Conservation (phyloP, 1,140 invertebrate genomes). For the Phocides pigmalion region DNA sequence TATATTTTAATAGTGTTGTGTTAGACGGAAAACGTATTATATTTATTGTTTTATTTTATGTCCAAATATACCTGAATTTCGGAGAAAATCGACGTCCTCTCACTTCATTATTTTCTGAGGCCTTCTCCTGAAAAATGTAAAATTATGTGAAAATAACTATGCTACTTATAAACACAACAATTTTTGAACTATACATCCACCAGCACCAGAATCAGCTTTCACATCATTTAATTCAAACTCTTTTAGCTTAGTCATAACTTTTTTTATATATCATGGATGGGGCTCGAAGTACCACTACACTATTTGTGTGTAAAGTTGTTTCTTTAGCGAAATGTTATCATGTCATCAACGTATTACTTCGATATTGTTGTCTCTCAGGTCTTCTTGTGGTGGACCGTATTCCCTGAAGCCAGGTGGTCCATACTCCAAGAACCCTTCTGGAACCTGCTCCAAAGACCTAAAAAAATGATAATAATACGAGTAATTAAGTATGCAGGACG, state of each 20-base stretch:
- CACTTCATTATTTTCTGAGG: conserved; percentile 51
- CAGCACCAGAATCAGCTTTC: too few species aligned
- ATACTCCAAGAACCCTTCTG: conserved; percentile 75
- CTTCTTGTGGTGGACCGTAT: conserved; percentile 69
- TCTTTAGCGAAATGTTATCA: not conserved
- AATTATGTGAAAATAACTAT: not conserved
- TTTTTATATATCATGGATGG: too few species aligned
- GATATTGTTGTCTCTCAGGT: conserved; percentile 10
- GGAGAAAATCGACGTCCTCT: conserved; percentile 70
- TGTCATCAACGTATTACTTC: conserved; percentile 45
- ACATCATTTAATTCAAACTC: too few species aligned
- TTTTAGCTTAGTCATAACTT: too few species aligned
- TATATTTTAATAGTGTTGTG: too few species aligned
- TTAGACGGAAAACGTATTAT: too few species aligned
- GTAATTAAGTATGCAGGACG: not conserved
- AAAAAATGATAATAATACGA: conserved; percentile 8
- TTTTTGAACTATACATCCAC: too few species aligned
- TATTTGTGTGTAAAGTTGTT: too few species aligned
- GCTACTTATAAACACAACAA: too few species aligned
- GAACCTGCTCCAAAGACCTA: conserved; percentile 53
- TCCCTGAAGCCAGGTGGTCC: conserved; percentile 73
- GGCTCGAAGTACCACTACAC: too few species aligned
- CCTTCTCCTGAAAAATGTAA: conserved; percentile 36
- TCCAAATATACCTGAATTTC: conserved; percentile 74
- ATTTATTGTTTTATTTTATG: conserved; percentile 8